Percentiles rank a stretch among this genome's conserved stretches.
Conservation (phyloP, 2,797 vertebrate species). For the Rhinoraja longicauda region DNA sequence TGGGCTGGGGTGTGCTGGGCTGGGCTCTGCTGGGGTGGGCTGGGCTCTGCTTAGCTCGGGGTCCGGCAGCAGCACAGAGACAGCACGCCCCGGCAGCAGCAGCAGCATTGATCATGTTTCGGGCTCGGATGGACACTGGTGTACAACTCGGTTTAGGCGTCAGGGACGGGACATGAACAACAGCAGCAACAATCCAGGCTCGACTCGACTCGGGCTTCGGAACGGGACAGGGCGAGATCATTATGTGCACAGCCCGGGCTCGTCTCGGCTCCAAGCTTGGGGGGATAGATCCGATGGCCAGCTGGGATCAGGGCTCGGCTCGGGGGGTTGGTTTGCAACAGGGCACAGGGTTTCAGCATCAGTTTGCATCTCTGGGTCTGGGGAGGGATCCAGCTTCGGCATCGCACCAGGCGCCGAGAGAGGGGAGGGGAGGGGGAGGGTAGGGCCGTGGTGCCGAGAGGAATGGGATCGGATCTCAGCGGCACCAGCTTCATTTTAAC, state of each 20-base stretch:
- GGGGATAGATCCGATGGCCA: too few relatives aligned
- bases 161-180: too few relatives aligned
- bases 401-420: neutral
- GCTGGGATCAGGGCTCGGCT: neutral
- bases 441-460: neutral
- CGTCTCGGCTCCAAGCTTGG: neutral
- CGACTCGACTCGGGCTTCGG: neutral
- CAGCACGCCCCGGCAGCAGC: neutral
- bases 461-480: constrained; percentile 41
- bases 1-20: neutral
- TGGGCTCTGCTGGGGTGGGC: neutral
- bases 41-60: neutral
- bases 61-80: neutral
- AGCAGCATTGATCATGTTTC: neutral
- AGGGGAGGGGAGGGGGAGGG: neutral
- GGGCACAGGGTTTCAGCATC: neutral
- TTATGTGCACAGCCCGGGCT: neutral
- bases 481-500: neutral
- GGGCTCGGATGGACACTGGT: neutral
- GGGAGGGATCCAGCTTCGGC: neutral
- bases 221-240: neutral
- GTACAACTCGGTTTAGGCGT: neutral
- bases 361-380: neutral
- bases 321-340: too few relatives aligned
- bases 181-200: too few relatives aligned